Percentiles rank a stretch among this genome's conserved stretches.
Evolutionary conservation across 1,140 invertebrate species (phyloP).

Genomic region (Watersipora subatra): DNA sequence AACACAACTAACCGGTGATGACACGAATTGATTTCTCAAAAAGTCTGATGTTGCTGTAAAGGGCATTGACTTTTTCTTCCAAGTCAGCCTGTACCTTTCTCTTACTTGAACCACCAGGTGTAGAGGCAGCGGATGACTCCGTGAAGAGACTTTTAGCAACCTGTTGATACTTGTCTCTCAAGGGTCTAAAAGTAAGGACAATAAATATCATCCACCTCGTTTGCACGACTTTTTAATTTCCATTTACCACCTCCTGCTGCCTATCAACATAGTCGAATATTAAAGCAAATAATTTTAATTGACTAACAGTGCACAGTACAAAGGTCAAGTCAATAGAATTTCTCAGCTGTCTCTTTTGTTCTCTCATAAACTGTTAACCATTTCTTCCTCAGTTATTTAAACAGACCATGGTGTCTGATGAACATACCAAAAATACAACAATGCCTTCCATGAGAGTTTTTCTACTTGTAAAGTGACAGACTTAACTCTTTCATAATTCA

Average conservation of each 20-base stretch:
- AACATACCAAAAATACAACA: too few species aligned
- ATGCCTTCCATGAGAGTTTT: too few species aligned
- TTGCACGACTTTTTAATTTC: neutral
- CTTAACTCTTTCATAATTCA: too few species aligned
- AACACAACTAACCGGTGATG: too few species aligned
- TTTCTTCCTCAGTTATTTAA: too few species aligned
- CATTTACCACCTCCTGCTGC: neutral
- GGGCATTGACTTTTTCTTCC: slow-evolving; percentile 63
- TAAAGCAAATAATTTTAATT: too few species aligned
- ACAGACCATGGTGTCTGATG: too few species aligned
- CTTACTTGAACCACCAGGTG: slow-evolving; percentile 48
- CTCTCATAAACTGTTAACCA: too few species aligned
- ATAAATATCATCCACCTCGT: neutral
- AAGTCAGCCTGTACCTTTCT: slow-evolving; percentile 53
- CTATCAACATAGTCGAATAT: neutral
- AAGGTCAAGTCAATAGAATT: too few species aligned
- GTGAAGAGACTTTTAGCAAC: slow-evolving; percentile 54
- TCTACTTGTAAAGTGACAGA: too few species aligned
- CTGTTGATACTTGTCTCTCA: slow-evolving; percentile 39
- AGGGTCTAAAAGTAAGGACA: slow-evolving; percentile 20
- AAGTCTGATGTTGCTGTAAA: slow-evolving; percentile 58
- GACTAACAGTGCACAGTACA: too few species aligned
- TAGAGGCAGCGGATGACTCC: slow-evolving; percentile 50
- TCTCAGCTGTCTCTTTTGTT: too few species aligned
- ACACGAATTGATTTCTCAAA: slow-evolving; percentile 51